A percentile compares a stretch with the other conserved stretches of the same genome.
Conservation (phyloP, 2,888 invertebrate genomes). For the Hedychridium roseum region DNA sequence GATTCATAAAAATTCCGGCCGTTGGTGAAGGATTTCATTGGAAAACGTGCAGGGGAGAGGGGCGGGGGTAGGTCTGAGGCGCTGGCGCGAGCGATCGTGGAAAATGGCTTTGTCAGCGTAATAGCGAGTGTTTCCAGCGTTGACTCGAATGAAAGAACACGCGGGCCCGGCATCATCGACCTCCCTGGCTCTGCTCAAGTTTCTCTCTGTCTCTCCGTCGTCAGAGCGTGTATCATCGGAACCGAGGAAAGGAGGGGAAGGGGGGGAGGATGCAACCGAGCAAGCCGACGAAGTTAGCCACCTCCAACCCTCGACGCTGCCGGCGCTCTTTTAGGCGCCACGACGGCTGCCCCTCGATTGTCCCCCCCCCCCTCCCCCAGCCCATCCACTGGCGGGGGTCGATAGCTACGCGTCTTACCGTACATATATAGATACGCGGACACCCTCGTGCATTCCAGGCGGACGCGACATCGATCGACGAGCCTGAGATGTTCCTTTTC, state of each 20-base stretch:
- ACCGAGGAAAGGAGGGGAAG: too few relatives aligned
- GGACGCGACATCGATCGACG: too few relatives aligned
- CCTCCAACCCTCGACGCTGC: conserved; percentile 3
- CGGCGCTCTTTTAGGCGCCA: conserved; percentile 48
- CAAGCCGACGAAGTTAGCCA: conserved; percentile 15
- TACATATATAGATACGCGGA: conserved; percentile 23
- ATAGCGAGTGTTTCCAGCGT: conserved; percentile 15
- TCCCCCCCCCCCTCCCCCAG: conserved; percentile 19
- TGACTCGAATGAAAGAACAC: conserved; percentile 29
- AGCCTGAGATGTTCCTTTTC: too few relatives aligned
- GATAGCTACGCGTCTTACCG: conserved; percentile 38
- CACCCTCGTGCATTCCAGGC: background rate
- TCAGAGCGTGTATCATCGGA: conserved; percentile 24
- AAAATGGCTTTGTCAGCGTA: conserved; percentile 20
- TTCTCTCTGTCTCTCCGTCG: conserved; percentile 3
- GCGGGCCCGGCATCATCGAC: conserved; percentile 29
- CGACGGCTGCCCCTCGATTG: conserved; percentile 38
- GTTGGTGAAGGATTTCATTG: too few relatives aligned
- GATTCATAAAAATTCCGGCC: too few relatives aligned
- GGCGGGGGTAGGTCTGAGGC: too few relatives aligned
- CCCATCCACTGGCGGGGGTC: conserved; percentile 26
- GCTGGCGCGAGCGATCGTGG: too few relatives aligned
- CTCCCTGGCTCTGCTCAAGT: conserved; percentile 6
- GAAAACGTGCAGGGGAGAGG: too few relatives aligned
- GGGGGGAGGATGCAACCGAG: conserved; percentile 39